Evolutionary conservation across 1,140 invertebrate species (phyloP).

Genomic region (Drosophila grimshawi): DNA sequence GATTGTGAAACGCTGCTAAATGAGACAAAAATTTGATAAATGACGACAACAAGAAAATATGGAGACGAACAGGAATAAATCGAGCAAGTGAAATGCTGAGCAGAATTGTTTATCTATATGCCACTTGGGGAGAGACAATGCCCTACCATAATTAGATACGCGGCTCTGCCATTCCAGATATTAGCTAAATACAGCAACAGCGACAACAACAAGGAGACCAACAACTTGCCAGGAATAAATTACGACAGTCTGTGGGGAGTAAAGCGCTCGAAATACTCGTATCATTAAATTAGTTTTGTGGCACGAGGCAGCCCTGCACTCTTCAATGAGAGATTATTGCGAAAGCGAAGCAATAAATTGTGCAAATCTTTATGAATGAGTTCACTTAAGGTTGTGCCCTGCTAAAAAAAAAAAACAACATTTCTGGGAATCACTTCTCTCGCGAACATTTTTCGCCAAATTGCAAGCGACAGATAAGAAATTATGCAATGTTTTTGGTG

Average conservation of each 20-base stretch:
- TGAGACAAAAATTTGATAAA: slow-evolving; percentile 81
- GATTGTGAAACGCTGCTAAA: slow-evolving; percentile 67
- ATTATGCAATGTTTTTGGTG: slow-evolving; percentile 5
- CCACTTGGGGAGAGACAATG: slow-evolving; percentile 35
- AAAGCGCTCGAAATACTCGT: slow-evolving; percentile 39
- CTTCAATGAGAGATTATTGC: slow-evolving; percentile 77
- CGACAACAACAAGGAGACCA: slow-evolving; percentile 13
- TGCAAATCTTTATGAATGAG: slow-evolving; percentile 76
- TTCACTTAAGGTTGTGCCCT: slow-evolving; percentile 43
- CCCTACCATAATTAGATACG: slow-evolving; percentile 71
- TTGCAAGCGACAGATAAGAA: neutral
- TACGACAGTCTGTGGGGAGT: slow-evolving; percentile 59
- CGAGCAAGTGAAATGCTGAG: slow-evolving; percentile 13
- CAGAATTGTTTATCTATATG: slow-evolving; percentile 44
- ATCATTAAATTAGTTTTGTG: slow-evolving; percentile 75
- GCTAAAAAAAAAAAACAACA: slow-evolving; percentile 19
- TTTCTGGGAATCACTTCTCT: slow-evolving; percentile 1
- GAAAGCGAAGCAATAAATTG: slow-evolving; percentile 72
- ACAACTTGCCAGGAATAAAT: slow-evolving; percentile 60
- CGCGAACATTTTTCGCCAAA: slow-evolving; percentile 2
- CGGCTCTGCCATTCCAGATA: slow-evolving; percentile 37
- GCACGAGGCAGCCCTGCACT: neutral
- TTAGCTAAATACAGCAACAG: slow-evolving; percentile 32
- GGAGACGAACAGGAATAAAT: slow-evolving; percentile 16
- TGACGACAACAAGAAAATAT: slow-evolving; percentile 29